Evolutionary conservation across 2,113 vertebrate genomes (phyloP), one percentile per base, ranked within the genome.

Genomic region (Polypterus bichir): DNA sequence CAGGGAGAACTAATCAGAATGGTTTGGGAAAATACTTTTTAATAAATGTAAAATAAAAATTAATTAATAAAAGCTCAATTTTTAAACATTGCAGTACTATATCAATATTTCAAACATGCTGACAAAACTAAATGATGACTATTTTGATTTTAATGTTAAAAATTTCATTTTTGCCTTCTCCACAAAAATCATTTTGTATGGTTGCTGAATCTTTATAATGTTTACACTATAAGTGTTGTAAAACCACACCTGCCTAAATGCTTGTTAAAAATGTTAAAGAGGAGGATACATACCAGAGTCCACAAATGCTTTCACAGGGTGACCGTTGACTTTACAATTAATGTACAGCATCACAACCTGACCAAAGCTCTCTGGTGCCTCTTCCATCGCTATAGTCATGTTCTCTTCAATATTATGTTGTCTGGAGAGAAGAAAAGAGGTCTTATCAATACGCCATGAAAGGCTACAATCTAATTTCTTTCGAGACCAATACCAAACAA

Each of bases 311-410:
- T 99, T 98, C 70, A 98, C 96, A 2, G 95, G 95, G 63, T 98
- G 92, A 58, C 95, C 95, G 0, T 99, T 99, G 77, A 97, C 94
- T 85, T 88, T 97, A 86, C 95, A 98, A 86, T 99, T 98, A 71
- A 99, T 99, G 71, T 99, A 99, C 60, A 99, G 92, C 96, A 99
- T 99, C 67, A 97, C 96, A 71, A 99, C 96, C 78, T 98, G 96
- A 60, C 95, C 96, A 71, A 99, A 99, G 73, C 95, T 99, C 79
- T 99, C 96, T 0, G 95, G 96, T 1, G 96, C 93, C 75, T 99
- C 96, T 71, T 99, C 96, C 96, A 99, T 99, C 1, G 96, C 96
- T 77, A 99, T 97, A 0, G 93, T 98, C 96, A 98, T 99, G 67
- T 99, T 99, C 77, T 99, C 96, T 70, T 99, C 96, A 57, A 99